Conservation (phyloP, 2,797 vertebrate genomes). For the Aulostomus chinensis region DNA sequence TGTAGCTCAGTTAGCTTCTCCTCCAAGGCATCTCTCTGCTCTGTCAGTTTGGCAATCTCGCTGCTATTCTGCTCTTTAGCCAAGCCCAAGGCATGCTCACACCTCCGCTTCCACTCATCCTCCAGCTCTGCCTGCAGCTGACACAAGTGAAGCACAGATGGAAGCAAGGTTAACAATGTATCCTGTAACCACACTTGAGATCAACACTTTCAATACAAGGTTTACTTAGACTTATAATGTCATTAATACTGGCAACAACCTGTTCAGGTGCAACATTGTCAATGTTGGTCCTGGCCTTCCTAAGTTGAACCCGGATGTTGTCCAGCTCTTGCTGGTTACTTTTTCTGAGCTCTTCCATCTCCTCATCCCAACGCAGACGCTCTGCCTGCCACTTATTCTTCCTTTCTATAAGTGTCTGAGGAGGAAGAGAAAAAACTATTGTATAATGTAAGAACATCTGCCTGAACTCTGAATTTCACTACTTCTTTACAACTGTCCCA, state of each 20-base stretch:
- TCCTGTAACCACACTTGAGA: neutral
- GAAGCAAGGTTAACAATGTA: neutral
- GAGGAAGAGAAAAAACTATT: neutral
- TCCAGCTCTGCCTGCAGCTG: conserved; percentile 87
- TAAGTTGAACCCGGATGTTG: conserved; percentile 84
- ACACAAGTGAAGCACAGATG: conserved; percentile 70
- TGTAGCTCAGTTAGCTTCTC: conserved; percentile 80
- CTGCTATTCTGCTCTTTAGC: conserved; percentile 82
- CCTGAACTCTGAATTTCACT: no score
- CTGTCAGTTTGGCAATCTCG: conserved; percentile 77
- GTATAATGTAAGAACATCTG: no score
- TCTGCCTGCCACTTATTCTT: conserved; percentile 89
- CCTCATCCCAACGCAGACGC: conserved; percentile 87
- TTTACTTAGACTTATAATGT: no score
- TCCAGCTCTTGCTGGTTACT: conserved; percentile 86
- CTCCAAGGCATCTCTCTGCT: conserved; percentile 84
- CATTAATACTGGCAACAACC: conserved; percentile 73
- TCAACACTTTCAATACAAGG: neutral
- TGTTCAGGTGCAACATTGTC: conserved; percentile 86
- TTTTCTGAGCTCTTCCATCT: conserved; percentile 88
- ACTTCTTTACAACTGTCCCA: no score
- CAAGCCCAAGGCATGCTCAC: conserved; percentile 74
- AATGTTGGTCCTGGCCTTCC: conserved; percentile 83
- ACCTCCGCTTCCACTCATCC: conserved; percentile 85
- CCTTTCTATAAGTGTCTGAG: conserved; percentile 87